A percentile compares a stretch with the other conserved stretches of the same genome.
These are phyloP conservation scores for Cydia amplana DNA, from an alignment of 1,140 invertebrate species.

Conservation along the genomic window DNA sequence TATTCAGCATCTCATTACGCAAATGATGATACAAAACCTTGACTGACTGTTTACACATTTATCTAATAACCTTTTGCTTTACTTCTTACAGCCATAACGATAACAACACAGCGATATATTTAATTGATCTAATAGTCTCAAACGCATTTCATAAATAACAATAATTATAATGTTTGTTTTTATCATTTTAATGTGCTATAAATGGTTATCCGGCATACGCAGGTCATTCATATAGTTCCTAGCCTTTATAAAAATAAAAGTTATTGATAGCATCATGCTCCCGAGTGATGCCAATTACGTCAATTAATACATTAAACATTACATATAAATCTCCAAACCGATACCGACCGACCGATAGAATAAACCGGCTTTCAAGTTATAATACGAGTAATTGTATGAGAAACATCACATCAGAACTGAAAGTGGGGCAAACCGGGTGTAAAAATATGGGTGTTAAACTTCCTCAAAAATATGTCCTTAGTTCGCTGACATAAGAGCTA, in stretches of 20 bases:
- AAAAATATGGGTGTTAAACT: no score
- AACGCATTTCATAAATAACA: slow-evolving; percentile 17
- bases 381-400: no score
- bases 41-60: slow-evolving; percentile 46
- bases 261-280: slow-evolving; percentile 15
- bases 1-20: slow-evolving; percentile 7
- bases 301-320: background rate
- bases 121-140: slow-evolving; percentile 29
- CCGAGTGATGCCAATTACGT: background rate
- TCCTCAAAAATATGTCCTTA: no score
- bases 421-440: background rate
- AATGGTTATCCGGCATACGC: background rate
- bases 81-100: slow-evolving; percentile 44
- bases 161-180: slow-evolving; percentile 18
- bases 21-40: slow-evolving; percentile 32
- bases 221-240: background rate
- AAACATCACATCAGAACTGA: background rate
- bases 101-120: slow-evolving; percentile 39
- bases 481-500: no score
- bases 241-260: background rate
- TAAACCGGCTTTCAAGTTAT: no score
- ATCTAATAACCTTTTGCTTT: slow-evolving; percentile 61
- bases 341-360: no score
- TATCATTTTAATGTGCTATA: slow-evolving; percentile 16
- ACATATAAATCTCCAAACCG: background rate